These are phyloP conservation scores for Proteles cristata DNA, from an alignment of 2,113 vertebrate species.

Conservation along the genomic window DNA sequence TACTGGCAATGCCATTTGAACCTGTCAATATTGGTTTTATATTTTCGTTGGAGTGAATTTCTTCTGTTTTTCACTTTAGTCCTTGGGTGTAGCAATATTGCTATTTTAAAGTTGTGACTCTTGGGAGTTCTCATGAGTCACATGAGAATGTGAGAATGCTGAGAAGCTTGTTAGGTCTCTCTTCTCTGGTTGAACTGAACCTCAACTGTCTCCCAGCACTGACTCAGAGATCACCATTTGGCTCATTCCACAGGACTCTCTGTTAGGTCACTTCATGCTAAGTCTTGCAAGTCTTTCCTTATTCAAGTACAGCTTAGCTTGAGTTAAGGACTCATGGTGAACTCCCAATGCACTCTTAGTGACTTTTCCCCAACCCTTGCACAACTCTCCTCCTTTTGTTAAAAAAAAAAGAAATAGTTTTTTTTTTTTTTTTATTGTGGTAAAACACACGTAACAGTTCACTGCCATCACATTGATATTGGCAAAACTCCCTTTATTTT, in stretches of 20 bases:
- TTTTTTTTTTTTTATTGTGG: background rate
- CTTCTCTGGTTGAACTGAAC: background rate
- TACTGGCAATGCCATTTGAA: background rate
- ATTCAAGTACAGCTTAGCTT: background rate
- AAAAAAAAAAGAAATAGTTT: background rate
- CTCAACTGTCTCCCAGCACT: background rate
- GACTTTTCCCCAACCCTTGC: background rate
- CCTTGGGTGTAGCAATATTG: background rate
- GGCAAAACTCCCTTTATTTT: background rate
- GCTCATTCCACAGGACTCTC: background rate
- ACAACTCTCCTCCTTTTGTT: background rate
- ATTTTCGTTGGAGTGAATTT: background rate
- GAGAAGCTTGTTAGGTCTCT: background rate
- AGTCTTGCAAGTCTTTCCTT: background rate
- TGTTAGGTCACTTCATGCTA: background rate
- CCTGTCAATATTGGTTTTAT: background rate
- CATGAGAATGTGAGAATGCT: too few species aligned
- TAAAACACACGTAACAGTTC: background rate
- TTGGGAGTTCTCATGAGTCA: background rate
- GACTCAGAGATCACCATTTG: background rate
- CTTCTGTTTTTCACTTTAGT: background rate
- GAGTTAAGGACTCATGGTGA: background rate
- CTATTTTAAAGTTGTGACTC: background rate
- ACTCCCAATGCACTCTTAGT: background rate
- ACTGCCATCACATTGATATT: background rate